These are phyloP conservation scores for Pungitius pungitius DNA, from an alignment of 2,113 vertebrate species.

Conservation along the genomic window DNA sequence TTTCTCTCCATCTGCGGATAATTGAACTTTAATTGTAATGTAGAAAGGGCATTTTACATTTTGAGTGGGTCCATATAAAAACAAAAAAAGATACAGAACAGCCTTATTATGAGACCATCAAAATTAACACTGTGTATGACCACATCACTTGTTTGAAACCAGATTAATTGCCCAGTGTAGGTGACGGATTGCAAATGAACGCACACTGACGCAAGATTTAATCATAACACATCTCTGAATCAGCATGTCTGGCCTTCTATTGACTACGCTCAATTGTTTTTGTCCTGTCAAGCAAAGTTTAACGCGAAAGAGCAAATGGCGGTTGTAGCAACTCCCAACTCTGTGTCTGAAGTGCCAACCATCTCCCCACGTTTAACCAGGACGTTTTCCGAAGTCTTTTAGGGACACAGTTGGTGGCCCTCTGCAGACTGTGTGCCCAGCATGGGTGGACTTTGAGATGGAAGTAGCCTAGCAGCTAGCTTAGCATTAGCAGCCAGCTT, in stretches of 20 bases:
- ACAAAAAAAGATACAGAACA: neutral
- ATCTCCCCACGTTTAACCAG: no score
- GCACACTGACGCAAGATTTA: neutral
- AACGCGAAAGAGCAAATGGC: neutral
- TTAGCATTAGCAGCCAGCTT: no score
- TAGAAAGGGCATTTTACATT: conserved; percentile 41
- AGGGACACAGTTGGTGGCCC: no score
- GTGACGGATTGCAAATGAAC: neutral
- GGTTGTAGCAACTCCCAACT: neutral
- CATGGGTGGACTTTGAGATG: neutral
- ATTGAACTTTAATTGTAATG: conserved; percentile 68
- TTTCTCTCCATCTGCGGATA: conserved; percentile 59
- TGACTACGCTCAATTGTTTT: conserved; percentile 26
- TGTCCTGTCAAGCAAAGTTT: conserved; percentile 8
- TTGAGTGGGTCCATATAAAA: conserved; percentile 13
- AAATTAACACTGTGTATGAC: conserved; percentile 3
- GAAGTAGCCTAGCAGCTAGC: no score
- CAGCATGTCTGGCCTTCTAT: conserved; percentile 6
- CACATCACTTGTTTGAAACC: conserved; percentile 15
- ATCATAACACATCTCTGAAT: neutral
- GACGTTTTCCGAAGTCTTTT: no score
- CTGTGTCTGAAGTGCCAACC: neutral
- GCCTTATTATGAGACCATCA: conserved; percentile 33
- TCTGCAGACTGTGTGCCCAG: no score
- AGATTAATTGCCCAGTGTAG: neutral